Conservation (phyloP, 1,140 invertebrate species). For the Acromyrmex heyeri region DNA sequence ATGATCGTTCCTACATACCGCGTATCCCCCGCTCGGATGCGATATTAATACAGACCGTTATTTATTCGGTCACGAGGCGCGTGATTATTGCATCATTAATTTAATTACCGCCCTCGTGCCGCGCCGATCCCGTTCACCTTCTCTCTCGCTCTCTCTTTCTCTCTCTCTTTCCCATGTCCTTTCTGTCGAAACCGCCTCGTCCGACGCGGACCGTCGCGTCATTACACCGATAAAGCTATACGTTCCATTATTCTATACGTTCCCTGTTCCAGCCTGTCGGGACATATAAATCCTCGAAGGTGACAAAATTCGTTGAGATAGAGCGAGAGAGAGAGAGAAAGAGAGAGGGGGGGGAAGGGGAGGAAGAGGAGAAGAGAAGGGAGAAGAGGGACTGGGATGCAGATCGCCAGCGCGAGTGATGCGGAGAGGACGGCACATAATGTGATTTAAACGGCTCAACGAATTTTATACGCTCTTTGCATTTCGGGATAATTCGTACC, state of each 20-base stretch:
- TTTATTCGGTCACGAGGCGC: conserved; percentile 69
- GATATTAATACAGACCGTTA: conserved; percentile 78
- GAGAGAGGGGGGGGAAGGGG: not conserved
- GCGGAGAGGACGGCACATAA: conserved; percentile 36
- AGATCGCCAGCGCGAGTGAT: conserved; percentile 25
- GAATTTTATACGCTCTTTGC: conserved; percentile 64
- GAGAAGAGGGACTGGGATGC: not conserved
- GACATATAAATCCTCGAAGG: conserved; percentile 64
- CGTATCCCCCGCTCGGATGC: conserved; percentile 62
- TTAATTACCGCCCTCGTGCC: conserved; percentile 68
- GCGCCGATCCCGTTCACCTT: not conserved
- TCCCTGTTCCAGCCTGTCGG: conserved; percentile 11
- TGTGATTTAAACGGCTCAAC: conserved; percentile 64
- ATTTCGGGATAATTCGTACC: conserved; percentile 57
- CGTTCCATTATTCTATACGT: conserved; percentile 55
- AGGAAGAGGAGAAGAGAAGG: not conserved
- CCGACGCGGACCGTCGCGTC: conserved; percentile 35
- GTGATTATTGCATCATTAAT: conserved; percentile 78
- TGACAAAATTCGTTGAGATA: conserved; percentile 29
- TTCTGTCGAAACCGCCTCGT: not conserved
- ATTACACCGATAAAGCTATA: not conserved
- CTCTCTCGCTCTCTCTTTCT: not conserved
- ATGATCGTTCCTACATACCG: conserved; percentile 41
- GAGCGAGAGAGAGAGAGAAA: not conserved
- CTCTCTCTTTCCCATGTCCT: not conserved